Base-by-base conservation (phyloP, 2,113 vertebrate species). In the Acanthochromis polyacanthus region DNA sequence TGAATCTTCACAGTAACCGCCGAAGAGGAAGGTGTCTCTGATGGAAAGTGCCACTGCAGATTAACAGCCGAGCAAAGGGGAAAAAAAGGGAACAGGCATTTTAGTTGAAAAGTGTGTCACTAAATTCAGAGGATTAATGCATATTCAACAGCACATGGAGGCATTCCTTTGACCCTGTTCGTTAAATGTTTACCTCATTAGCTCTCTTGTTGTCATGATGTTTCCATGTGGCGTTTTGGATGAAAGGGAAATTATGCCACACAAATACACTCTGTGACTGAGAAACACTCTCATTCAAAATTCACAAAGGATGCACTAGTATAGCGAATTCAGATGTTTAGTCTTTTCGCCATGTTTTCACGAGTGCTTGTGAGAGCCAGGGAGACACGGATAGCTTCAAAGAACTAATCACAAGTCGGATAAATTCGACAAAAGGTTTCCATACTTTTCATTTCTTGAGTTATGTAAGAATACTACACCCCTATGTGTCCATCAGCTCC, bases 171-270 rank as follows among this genome's bases (percentile, higher is more conserved):
- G 78, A 81, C 88, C 82, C 75, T 90, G 81, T 83, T 91, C 22
- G 52, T 82, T 92, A 91, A 93, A 89, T 88, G 83, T 81, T 85
- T 92, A 74, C 77, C 79, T 93, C 86, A 87, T 91, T 89, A 88
- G 87, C 87, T 71, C 70, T 80, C 80, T 85, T 90, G 78, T 92
- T 87, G 82, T 71, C 30, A n/a, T 69, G 52, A 81, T 87, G 80
- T 83, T 88, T 85, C 78, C 77, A 75, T 88, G 71, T 86, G 87
- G 80, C 74, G 82, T 88, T 90, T 89, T 80, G 80, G 84, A 90
- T 84, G 68, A 86, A 88, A 85, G 81, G 60, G 52, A 86, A 83
- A 88, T 84, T 70, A 75, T 80, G 71, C 72, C 74, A 72, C 77
- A 82, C 80, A 86, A 79, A 79, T 53, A 50, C 58, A 81, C 30